Evolutionary conservation across 1,140 invertebrate species (phyloP).

Genomic region (Hycleus phaleratus): DNA sequence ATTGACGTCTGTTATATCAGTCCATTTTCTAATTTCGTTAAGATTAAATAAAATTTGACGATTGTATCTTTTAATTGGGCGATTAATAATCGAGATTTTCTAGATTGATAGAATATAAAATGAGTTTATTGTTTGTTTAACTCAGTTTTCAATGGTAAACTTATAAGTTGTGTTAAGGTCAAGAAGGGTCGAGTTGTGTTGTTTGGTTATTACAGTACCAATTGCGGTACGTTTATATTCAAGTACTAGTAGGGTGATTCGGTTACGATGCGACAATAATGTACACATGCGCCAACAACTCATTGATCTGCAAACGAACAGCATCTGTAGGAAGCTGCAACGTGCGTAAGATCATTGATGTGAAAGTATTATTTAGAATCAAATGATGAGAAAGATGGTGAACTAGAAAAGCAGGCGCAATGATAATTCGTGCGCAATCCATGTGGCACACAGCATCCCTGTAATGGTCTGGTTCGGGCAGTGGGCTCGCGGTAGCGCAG

Average conservation of each 20-base stretch:
- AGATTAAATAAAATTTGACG: too few relatives aligned
- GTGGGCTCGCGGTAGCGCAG: conserved; percentile 34
- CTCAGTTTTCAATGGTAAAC: not conserved
- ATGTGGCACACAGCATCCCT: conserved; percentile 26
- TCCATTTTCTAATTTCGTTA: too few relatives aligned
- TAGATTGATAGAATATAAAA: too few relatives aligned
- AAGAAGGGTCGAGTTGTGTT: conserved; percentile 4
- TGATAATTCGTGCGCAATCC: conserved; percentile 15
- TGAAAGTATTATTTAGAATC: conserved; percentile 8
- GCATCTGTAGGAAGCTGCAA: conserved; percentile 14
- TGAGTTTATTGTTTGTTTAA: too few relatives aligned
- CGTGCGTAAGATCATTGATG: conserved; percentile 10
- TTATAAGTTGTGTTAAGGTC: not conserved
- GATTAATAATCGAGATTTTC: too few relatives aligned
- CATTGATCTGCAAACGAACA: conserved; percentile 28
- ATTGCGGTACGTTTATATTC: not conserved
- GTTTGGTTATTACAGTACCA: not conserved
- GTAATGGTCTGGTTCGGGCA: conserved; percentile 15
- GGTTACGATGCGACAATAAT: conserved; percentile 22
- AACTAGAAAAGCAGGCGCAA: conserved; percentile 8
- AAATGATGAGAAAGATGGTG: conserved; percentile 5
- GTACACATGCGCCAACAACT: conserved; percentile 25
- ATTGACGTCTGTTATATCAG: too few relatives aligned
- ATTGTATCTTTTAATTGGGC: too few relatives aligned
- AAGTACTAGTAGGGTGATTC: conserved; percentile 10